phyloP scores from a whole-genome alignment of 2,797 vertebrate genomes.

The Ctenochaetus hawaiiensis region DNA sequence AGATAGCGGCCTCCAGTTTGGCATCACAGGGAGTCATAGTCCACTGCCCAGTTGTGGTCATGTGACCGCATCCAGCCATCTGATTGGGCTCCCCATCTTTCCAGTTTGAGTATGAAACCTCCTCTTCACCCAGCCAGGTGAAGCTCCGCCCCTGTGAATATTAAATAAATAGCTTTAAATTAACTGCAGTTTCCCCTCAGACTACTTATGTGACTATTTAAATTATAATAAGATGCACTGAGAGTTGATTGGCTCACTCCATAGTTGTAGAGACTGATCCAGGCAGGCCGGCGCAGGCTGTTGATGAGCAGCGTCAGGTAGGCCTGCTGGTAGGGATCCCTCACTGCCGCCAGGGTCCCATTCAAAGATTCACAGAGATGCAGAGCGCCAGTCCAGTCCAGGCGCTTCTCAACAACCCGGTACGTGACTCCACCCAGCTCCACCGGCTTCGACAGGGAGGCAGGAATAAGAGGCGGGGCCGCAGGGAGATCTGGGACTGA shows the following conservation, averaged over 20 bases:
- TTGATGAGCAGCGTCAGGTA: constrained; percentile 92
- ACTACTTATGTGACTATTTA: background rate
- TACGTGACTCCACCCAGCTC: constrained; percentile 91
- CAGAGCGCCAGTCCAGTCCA: constrained; percentile 93
- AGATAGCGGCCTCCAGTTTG: constrained; percentile 92
- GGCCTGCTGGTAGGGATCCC: constrained; percentile 91
- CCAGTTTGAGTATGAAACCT: constrained; percentile 90
- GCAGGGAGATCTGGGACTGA: constrained; percentile 74
- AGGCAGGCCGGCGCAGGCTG: constrained; percentile 87
- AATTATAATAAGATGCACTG: background rate
- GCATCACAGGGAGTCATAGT: constrained; percentile 87
- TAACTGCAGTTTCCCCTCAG: background rate
- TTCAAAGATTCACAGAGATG: constrained; percentile 93
- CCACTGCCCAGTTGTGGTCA: constrained; percentile 91
- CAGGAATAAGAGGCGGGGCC: constrained; percentile 78
- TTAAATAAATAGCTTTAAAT: background rate
- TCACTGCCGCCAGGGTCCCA: constrained; percentile 87
- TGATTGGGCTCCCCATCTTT: constrained; percentile 90
- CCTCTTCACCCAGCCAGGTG: constrained; percentile 90
- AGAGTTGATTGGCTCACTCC: constrained; percentile 84
- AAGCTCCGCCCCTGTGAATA: constrained; percentile 87
- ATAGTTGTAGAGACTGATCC: constrained; percentile 91
- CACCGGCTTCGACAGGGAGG: constrained; percentile 83
- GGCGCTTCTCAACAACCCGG: constrained; percentile 90
- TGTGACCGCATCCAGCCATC: constrained; percentile 89